These are phyloP conservation scores for Leguminivora glycinivorella DNA, from an alignment of 1,140 invertebrate genomes.

Conservation along the genomic window DNA sequence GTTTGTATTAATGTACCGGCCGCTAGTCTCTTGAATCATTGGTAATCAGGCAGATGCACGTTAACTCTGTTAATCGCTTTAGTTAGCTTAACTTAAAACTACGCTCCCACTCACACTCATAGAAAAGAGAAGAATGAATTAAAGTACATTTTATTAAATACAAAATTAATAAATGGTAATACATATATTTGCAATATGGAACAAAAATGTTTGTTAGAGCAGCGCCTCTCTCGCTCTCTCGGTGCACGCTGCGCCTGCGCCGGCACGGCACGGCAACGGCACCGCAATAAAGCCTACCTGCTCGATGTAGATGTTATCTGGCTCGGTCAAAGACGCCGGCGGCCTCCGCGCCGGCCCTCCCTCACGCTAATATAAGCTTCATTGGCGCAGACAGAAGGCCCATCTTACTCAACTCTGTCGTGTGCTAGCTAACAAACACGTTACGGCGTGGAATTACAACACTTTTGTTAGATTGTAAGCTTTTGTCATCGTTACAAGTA, in stretches of 20 bases:
- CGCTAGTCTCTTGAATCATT: background rate
- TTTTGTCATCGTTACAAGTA: slow-evolving; percentile 62
- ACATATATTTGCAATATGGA: background rate
- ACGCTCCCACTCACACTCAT: too few species aligned
- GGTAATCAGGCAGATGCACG: background rate
- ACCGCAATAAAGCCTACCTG: slow-evolving; percentile 70
- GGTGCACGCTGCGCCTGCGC: slow-evolving; percentile 37
- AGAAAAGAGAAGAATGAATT: background rate
- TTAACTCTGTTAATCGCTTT: too few species aligned
- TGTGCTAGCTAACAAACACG: slow-evolving; percentile 41
- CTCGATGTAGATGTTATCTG: slow-evolving; percentile 70
- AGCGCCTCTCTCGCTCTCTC: slow-evolving; percentile 31
- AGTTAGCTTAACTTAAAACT: too few species aligned
- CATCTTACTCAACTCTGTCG: background rate
- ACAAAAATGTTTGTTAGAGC: slow-evolving; percentile 39
- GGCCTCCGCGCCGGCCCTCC: slow-evolving; percentile 33
- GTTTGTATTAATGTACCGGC: slow-evolving; percentile 31
- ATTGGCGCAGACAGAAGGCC: slow-evolving; percentile 6
- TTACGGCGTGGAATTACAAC: slow-evolving; percentile 70
- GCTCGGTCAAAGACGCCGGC: slow-evolving; percentile 65
- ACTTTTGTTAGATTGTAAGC: slow-evolving; percentile 67
- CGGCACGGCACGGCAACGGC: slow-evolving; percentile 36
- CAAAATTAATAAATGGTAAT: background rate
- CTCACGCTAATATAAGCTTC: slow-evolving; percentile 35
- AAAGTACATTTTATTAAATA: background rate